Conservation (phyloP, 2,113 vertebrate species). For the Felis chaus region DNA sequence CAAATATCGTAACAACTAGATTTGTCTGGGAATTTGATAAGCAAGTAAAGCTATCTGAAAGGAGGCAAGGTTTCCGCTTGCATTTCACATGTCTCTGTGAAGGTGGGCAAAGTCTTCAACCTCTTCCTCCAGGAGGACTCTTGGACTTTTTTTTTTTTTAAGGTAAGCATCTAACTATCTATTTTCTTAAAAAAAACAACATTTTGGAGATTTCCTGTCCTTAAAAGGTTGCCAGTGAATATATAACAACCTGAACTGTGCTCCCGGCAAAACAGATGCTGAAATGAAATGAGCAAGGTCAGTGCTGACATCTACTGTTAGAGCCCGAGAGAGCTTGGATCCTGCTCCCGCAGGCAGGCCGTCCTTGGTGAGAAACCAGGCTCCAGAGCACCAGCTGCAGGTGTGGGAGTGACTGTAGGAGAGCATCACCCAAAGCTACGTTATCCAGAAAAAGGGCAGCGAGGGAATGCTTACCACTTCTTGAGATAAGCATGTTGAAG, state of each 20-base stretch:
- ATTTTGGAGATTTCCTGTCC: neutral
- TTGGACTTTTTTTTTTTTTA: neutral
- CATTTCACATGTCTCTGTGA: neutral
- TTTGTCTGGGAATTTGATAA: neutral
- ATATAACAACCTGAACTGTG: neutral
- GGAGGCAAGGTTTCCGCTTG: neutral
- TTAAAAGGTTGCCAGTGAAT: neutral
- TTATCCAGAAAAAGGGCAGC: neutral
- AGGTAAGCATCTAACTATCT: neutral
- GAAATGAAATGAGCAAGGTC: neutral
- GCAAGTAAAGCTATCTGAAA: neutral
- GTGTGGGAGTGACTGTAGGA: accelerated
- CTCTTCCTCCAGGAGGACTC: neutral
- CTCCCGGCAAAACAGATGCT: neutral
- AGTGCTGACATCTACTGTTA: slow-evolving; percentile 69
- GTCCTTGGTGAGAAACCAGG: neutral
- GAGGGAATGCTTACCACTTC: neutral
- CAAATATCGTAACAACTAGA: neutral
- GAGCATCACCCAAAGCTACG: neutral
- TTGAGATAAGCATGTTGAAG: neutral
- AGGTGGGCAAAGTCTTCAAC: neutral
- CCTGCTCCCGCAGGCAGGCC: accelerated
- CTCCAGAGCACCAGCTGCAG: neutral
- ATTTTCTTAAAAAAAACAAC: slow-evolving; percentile 26
- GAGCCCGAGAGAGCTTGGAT: neutral